Percentiles rank a stretch among this genome's conserved stretches.
Evolutionary conservation across 2,888 invertebrate species (phyloP).

Genomic region (Drosophila nr. perissopoda): DNA sequence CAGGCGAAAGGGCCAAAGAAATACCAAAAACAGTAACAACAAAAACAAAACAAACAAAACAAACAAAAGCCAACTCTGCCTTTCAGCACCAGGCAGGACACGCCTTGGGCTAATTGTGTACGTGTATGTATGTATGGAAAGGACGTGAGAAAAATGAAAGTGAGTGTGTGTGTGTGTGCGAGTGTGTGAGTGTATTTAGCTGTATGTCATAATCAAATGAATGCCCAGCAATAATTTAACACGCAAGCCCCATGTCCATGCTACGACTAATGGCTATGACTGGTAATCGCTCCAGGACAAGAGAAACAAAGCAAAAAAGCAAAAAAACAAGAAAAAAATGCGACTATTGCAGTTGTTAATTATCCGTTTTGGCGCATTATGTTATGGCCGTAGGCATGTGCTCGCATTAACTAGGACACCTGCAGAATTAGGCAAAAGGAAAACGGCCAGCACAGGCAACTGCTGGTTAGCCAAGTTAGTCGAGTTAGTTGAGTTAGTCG

Average conservation of each 20-base stretch:
- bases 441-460: conserved; percentile 1
- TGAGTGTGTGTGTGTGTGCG: conserved; percentile 12
- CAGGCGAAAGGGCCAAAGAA: conserved; percentile 12
- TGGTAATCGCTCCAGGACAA: conserved; percentile 44
- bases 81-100: conserved; percentile 58
- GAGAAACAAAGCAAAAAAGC: neutral
- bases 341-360: conserved; percentile 73
- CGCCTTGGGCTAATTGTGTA: conserved; percentile 72
- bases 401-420: conserved; percentile 51
- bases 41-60: neutral
- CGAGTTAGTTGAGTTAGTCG: neutral
- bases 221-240: conserved; percentile 67
- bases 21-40: conserved; percentile 3
- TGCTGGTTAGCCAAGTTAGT: neutral
- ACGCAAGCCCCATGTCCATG: conserved; percentile 63
- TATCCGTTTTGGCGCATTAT: conserved; percentile 74
- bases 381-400: conserved; percentile 37
- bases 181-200: conserved; percentile 15
- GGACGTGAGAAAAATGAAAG: conserved; percentile 11
- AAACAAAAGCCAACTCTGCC: conserved; percentile 45
- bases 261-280: conserved; percentile 58
- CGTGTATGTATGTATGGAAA: conserved; percentile 23
- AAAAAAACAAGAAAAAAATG: conserved; percentile 30
- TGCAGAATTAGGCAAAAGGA: conserved; percentile 27
- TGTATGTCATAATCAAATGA: conserved; percentile 77